Conservation (phyloP, 2,113 vertebrate species). For the Rynchops niger region DNA sequence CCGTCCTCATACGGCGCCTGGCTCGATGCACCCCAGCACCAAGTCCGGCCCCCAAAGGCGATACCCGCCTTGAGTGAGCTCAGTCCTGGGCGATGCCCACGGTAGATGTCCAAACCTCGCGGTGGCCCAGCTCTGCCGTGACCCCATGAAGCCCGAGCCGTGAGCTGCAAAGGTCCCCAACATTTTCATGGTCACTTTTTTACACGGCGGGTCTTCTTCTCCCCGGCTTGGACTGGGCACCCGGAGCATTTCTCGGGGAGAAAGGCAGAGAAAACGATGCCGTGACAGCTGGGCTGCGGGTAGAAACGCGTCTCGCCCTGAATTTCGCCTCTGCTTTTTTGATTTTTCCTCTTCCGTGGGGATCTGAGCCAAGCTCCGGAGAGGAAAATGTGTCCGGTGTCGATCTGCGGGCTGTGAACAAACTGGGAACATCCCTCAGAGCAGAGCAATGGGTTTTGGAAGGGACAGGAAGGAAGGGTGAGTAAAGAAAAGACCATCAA, state of each 20-base stretch:
- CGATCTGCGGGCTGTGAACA: not conserved
- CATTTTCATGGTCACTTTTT: not conserved
- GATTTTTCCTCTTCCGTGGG: not conserved
- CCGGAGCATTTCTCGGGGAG: not conserved
- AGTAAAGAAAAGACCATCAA: not conserved
- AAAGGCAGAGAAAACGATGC: not conserved
- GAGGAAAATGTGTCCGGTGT: not conserved
- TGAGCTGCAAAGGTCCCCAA: not conserved
- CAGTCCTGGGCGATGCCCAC: not conserved
- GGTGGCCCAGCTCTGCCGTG: not conserved
- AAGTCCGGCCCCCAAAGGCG: not conserved
- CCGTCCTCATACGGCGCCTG: fast-evolving
- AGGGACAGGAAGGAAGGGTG: not conserved
- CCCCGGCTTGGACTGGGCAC: not conserved
- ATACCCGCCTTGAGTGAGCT: not conserved
- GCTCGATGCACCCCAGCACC: not conserved
- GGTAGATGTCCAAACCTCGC: not conserved
- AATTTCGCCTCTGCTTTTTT: not conserved
- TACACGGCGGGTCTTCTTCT: not conserved
- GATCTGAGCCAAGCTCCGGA: no score
- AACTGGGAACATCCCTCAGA: not conserved
- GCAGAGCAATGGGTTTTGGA: not conserved
- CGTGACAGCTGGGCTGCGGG: not conserved
- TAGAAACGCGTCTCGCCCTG: not conserved
- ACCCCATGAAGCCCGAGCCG: not conserved